Evolutionary conservation across 2,797 vertebrate genomes (phyloP).

Genomic region (Gallirallus australis): DNA sequence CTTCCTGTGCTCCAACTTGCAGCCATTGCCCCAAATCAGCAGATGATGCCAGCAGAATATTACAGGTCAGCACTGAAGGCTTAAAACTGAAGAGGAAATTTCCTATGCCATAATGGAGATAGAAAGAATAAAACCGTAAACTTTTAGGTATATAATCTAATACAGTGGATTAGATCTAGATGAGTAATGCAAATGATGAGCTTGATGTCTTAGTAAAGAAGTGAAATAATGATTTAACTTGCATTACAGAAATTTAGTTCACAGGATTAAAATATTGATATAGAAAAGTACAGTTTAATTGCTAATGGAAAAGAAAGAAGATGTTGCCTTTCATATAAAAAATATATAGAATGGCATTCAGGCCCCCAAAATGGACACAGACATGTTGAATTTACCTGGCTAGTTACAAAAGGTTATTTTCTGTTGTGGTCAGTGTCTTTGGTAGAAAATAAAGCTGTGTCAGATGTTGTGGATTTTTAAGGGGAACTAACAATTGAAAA

Average conservation of each 20-base stretch:
- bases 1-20: too few species aligned
- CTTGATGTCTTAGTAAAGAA: background rate
- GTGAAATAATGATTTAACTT: background rate
- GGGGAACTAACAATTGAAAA: background rate
- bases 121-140: background rate
- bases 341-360: background rate
- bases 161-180: background rate
- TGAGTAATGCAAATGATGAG: background rate
- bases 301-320: background rate
- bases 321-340: background rate
- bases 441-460: background rate
- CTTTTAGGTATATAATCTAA: background rate
- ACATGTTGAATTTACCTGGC: background rate
- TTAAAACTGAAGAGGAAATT: background rate
- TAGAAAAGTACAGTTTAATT: background rate
- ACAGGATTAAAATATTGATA: background rate
- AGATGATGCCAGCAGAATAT: background rate
- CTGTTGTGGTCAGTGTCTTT: background rate
- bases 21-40: background rate
- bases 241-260: background rate
- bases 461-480: background rate
- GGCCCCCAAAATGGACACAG: background rate
- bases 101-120: background rate
- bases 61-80: background rate
- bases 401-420: background rate